Conservation (phyloP, 1,140 invertebrate genomes). For the Trinorchestia longiramus region DNA sequence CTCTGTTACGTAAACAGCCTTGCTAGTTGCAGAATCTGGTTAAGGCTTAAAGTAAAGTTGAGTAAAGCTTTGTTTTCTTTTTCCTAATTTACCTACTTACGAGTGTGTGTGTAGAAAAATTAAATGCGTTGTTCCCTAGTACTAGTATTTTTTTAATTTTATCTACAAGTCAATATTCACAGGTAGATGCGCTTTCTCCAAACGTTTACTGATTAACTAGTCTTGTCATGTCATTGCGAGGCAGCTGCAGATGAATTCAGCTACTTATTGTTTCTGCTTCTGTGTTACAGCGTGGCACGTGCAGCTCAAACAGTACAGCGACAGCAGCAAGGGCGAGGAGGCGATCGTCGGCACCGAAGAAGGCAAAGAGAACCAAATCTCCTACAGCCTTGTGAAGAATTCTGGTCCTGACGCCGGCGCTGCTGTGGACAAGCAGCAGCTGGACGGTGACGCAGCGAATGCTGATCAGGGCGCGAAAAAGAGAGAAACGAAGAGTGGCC, state of each 20-base stretch:
- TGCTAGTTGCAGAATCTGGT: no score
- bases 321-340: conserved; percentile 56
- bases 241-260: no score
- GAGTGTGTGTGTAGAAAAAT: no score
- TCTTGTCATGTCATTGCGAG: not conserved
- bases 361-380: conserved; percentile 57
- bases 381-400: conserved; percentile 51
- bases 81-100: no score
- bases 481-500: not conserved
- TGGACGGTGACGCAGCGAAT: not conserved
- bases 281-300: conserved; percentile 66
- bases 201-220: not conserved
- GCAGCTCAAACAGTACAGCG: conserved; percentile 65
- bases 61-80: no score
- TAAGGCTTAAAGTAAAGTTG: no score
- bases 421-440: conserved; percentile 56
- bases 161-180: not conserved
- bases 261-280: not conserved
- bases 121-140: no score
- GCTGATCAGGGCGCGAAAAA: not conserved
- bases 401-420: conserved; percentile 49
- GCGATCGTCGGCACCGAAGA: conserved; percentile 54
- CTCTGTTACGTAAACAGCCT: no score
- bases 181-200: not conserved
- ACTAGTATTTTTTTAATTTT: not conserved